These are phyloP conservation scores for Drosophila subsilvestris DNA, from an alignment of 2,888 invertebrate genomes.

Conservation along the genomic window DNA sequence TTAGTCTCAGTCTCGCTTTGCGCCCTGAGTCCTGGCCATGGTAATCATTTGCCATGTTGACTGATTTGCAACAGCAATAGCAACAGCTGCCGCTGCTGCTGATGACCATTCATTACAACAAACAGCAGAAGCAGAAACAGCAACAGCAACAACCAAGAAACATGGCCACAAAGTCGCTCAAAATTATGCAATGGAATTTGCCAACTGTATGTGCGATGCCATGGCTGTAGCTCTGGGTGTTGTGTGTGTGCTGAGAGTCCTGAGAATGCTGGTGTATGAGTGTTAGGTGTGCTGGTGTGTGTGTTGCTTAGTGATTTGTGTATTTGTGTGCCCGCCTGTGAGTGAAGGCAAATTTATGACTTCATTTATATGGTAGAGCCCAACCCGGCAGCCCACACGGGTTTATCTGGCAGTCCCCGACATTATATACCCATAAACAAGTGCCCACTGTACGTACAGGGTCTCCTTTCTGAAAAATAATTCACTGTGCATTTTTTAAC, in stretches of 20 bases:
- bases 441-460: conserved; percentile 8
- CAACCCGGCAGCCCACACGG: conserved; percentile 14
- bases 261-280: neutral
- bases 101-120: conserved; percentile 26
- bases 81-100: conserved; percentile 29
- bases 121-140: neutral
- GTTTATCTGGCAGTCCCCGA: conserved; percentile 18
- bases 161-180: conserved; percentile 45
- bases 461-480: conserved; percentile 36
- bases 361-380: conserved; percentile 28
- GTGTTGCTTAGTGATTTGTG: conserved; percentile 20
- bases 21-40: conserved; percentile 9
- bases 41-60: conserved; percentile 44
- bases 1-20: neutral
- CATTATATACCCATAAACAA: conserved; percentile 1
- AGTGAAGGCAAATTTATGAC: conserved; percentile 43
- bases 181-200: conserved; percentile 52
- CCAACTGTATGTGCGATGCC: neutral
- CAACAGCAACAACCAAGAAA: conserved; percentile 9
- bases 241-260: no score
- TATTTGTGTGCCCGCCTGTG: conserved; percentile 22
- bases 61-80: conserved; percentile 45
- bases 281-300: neutral
- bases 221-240: neutral
- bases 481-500: conserved; percentile 37